phyloP scores from a whole-genome alignment of 2,797 vertebrate genomes.

The Eurystomus glaucurus region DNA sequence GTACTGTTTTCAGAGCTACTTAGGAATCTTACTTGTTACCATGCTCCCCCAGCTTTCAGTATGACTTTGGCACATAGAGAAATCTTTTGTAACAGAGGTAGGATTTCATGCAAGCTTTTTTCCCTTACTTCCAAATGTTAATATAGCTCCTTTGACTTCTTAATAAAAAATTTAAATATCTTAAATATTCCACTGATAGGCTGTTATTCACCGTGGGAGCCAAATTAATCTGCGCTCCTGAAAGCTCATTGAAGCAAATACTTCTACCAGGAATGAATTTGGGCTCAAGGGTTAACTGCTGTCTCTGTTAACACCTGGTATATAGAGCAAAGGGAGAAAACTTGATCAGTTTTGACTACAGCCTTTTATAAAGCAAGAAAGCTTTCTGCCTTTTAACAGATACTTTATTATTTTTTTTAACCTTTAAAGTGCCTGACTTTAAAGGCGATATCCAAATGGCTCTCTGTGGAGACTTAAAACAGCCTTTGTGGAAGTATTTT shows the following conservation, averaged over 20 bases:
- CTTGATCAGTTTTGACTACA: conserved; percentile 26
- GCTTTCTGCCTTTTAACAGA: background rate
- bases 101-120: background rate
- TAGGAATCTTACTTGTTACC: background rate
- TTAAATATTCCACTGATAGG: conserved; percentile 38
- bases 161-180: conserved; percentile 47
- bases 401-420: background rate
- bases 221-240: conserved; percentile 33
- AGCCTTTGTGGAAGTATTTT: conserved; percentile 59
- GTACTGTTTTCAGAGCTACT: conserved; percentile 1
- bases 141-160: background rate
- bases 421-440: conserved; percentile 54
- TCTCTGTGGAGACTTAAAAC: conserved; percentile 51
- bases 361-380: conserved; percentile 2
- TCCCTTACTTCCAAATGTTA: conserved; percentile 4
- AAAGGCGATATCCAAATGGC: conserved; percentile 38
- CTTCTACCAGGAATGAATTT: conserved; percentile 21
- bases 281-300: conserved; percentile 53
- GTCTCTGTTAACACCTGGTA: conserved; percentile 53
- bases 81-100: background rate
- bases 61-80: background rate
- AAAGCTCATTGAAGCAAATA: conserved; percentile 36
- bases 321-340: conserved; percentile 21
- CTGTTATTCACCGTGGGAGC: conserved; percentile 15
- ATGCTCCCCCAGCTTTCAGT: background rate